phyloP scores from a whole-genome alignment of 2,113 vertebrate species.

The Progne subis region DNA sequence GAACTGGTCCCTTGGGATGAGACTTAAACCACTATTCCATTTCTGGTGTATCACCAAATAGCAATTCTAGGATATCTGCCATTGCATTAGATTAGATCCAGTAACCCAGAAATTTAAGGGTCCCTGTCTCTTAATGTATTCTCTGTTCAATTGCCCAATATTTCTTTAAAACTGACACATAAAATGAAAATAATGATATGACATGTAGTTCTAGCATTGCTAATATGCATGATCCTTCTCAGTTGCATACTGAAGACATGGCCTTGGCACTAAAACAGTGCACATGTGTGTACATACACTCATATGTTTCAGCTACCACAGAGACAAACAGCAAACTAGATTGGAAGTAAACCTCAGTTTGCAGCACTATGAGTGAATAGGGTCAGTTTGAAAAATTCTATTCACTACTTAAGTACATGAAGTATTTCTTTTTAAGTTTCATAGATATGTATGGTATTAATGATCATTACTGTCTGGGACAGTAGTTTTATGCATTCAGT shows the following conservation, averaged over 20 bases:
- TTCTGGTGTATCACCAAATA: neutral
- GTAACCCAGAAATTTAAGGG: neutral
- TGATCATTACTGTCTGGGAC: neutral
- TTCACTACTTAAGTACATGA: neutral
- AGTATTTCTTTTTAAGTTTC: neutral
- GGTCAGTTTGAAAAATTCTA: neutral
- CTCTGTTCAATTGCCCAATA: neutral
- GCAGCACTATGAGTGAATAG: neutral
- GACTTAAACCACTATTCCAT: neutral
- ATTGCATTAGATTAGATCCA: neutral
- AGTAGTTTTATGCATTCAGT: neutral
- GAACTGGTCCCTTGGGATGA: rapidly evolving
- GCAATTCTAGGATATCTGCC: neutral
- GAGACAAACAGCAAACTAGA: neutral
- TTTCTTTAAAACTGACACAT: neutral
- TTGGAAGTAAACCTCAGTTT: neutral
- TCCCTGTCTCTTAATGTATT: neutral
- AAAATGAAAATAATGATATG: neutral
- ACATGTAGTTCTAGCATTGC: neutral
- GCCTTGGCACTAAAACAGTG: neutral
- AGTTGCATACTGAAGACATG: neutral
- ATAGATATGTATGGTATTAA: neutral
- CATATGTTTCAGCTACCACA: neutral
- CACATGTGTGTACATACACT: neutral
- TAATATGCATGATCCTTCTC: neutral